Percentiles rank a stretch among this genome's conserved stretches.
Evolutionary conservation across 2,888 invertebrate species (phyloP).

Genomic region (Tachystola acroxantha): DNA sequence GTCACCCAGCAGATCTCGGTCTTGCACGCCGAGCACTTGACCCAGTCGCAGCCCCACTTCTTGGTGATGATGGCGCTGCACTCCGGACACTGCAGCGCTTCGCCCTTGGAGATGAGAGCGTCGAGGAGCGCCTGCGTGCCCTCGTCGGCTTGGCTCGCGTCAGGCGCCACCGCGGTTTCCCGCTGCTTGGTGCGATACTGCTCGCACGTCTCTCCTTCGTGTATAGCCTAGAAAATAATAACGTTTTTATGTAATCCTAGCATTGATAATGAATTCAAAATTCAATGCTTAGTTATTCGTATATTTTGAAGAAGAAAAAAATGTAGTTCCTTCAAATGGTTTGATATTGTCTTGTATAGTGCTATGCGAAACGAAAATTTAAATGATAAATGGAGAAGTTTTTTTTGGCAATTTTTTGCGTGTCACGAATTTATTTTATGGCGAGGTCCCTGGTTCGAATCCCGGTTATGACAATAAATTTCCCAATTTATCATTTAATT

Average conservation of each 20-base stretch:
- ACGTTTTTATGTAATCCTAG: too few relatives aligned
- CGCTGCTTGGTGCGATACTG: conserved; percentile 84
- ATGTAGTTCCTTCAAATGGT: too few relatives aligned
- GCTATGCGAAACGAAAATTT: too few relatives aligned
- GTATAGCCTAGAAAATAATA: conserved; percentile 82
- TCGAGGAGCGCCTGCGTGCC: conserved; percentile 89
- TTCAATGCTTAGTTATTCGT: background rate
- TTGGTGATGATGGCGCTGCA: conserved; percentile 89
- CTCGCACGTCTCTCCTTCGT: conserved; percentile 87
- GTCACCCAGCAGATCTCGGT: conserved; percentile 97
- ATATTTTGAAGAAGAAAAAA: too few relatives aligned
- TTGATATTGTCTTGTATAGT: too few relatives aligned
- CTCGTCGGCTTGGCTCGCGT: conserved; percentile 82
- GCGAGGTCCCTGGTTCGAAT: too few relatives aligned
- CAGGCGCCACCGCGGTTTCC: conserved; percentile 80
- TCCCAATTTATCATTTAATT: too few relatives aligned
- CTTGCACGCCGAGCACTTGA: conserved; percentile 93
- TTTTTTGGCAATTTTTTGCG: too few relatives aligned
- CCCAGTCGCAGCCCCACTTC: conserved; percentile 97
- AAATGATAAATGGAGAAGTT: too few relatives aligned
- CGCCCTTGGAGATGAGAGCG: conserved; percentile 88
- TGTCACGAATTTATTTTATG: too few relatives aligned
- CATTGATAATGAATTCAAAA: background rate
- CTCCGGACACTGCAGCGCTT: conserved; percentile 92
- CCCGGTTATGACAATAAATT: too few relatives aligned